Conservation (phyloP, 2,797 vertebrate species). For the Acanthopagrus latus region DNA sequence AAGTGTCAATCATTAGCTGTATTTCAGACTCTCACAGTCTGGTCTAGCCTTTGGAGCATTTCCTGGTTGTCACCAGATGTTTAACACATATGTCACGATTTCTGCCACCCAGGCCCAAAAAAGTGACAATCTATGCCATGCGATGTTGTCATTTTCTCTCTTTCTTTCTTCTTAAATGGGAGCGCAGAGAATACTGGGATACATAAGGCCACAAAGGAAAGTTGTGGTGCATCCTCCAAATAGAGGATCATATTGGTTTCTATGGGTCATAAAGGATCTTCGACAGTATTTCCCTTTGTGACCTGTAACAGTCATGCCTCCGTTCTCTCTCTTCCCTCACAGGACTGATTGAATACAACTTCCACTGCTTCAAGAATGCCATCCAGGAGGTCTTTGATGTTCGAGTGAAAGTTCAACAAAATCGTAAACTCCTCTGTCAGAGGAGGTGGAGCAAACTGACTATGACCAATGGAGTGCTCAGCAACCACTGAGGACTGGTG, state of each 20-base stretch:
- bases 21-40: too few species aligned
- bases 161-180: too few species aligned
- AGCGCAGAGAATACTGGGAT: too few species aligned
- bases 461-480: conserved; percentile 85
- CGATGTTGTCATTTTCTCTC: too few species aligned
- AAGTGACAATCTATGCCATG: too few species aligned
- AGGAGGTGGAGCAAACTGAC: conserved; percentile 89
- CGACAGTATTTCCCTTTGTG: background rate
- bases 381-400: conserved; percentile 98
- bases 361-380: conserved; percentile 97
- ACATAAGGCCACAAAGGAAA: too few species aligned
- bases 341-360: conserved; percentile 98
- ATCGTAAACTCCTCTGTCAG: conserved; percentile 90
- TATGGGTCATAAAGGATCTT: background rate
- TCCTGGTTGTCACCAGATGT: too few species aligned
- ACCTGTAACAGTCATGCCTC: background rate
- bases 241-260: background rate
- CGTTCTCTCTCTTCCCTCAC: conserved; percentile 14
- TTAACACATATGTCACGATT: too few species aligned
- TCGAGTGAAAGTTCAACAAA: conserved; percentile 91
- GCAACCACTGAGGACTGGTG: conserved; percentile 68
- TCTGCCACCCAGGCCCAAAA: too few species aligned
- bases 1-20: too few species aligned
- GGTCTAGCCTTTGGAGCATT: too few species aligned
- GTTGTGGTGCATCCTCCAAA: too few species aligned